Evolutionary conservation across 2,888 invertebrate genomes (phyloP).

Genomic region (Mimumesa dahlbomi): DNA sequence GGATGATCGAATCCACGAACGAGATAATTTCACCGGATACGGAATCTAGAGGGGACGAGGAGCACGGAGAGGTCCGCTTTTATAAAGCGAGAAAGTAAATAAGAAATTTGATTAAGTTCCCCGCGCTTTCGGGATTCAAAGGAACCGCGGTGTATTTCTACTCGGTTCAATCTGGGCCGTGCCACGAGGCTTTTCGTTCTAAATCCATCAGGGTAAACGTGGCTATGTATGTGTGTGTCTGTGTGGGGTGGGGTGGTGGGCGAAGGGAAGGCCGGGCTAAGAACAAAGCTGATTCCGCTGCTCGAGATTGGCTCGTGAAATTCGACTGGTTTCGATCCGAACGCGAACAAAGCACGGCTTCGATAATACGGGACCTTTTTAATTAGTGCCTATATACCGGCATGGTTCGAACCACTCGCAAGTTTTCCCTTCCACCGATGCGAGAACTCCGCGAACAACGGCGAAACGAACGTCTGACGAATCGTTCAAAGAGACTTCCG

Average conservation of each 20-base stretch:
- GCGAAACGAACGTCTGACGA: constrained; percentile 51
- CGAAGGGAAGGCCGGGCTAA: constrained; percentile 22
- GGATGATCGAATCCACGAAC: too few relatives aligned
- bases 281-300: constrained; percentile 52
- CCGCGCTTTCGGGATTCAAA: constrained; percentile 10
- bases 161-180: neutral
- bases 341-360: constrained; percentile 48
- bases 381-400: constrained; percentile 52
- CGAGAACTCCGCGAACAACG: constrained; percentile 47
- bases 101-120: constrained; percentile 29
- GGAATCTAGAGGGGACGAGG: neutral
- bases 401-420: neutral
- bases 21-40: too few relatives aligned
- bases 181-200: constrained; percentile 21
- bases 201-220: constrained; percentile 39
- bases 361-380: constrained; percentile 60
- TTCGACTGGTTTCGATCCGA: constrained; percentile 47
- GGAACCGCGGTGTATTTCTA: constrained; percentile 14
- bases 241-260: too few relatives aligned
- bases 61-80: constrained; percentile 1
- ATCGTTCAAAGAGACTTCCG: constrained; percentile 43
- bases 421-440: constrained; percentile 24
- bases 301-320: constrained; percentile 41
- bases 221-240: too few relatives aligned
- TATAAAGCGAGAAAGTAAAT: constrained; percentile 4